Base-by-base conservation (phyloP, 64 coral and sea anemone genomes). In the Cladopsammia gracilis region DNA sequence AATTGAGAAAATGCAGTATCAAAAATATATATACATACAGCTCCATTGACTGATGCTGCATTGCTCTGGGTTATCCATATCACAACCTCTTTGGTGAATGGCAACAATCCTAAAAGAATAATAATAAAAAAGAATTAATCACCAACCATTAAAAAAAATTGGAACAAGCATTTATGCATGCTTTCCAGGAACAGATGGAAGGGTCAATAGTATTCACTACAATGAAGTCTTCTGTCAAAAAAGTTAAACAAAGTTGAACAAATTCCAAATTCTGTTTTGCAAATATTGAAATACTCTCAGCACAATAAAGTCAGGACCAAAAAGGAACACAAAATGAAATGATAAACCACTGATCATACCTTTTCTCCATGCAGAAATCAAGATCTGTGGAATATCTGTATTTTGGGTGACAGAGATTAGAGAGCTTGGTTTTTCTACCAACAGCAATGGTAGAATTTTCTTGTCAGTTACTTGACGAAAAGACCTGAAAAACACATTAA, bases 381-480 rank as follows among this genome's bases (percentile, higher is more conserved):
- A 65, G 9, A 84, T 50, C 43, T 84, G 42, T 64, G 80, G 80
- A 84, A 84, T 22, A 48, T 84, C 80, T 48, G 46, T 6, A 2
- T 23, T 84, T 8, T 66, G 58, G 1, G 80, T 64, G 8, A 84
- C 60, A 67, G 25, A 84, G 9, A 84, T 84, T 24, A 84, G 14
- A 68, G 62, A n/a, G 14, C n/a, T 84, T 65, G 80, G 62, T 11
- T 66, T 66, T 20, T 64, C 18, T 22, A 48, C 60, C 62, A 62
- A 84, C 26, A 84, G 19, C 61, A 59, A 83, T 22, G 19, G 43
- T 23, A 83, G 59, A n/a, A 83, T 7, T 47, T 67, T 45, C 67
- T 84, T 51, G 19, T 23, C 44, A 49, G 60, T 48, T 49, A 68
- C 45, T 8, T 46, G 45, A 42, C 26, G 18, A n/a, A 66, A 66